These are phyloP conservation scores for Scaptomyza flava DNA, from an alignment of 2,888 invertebrate genomes.

Conservation along the genomic window DNA sequence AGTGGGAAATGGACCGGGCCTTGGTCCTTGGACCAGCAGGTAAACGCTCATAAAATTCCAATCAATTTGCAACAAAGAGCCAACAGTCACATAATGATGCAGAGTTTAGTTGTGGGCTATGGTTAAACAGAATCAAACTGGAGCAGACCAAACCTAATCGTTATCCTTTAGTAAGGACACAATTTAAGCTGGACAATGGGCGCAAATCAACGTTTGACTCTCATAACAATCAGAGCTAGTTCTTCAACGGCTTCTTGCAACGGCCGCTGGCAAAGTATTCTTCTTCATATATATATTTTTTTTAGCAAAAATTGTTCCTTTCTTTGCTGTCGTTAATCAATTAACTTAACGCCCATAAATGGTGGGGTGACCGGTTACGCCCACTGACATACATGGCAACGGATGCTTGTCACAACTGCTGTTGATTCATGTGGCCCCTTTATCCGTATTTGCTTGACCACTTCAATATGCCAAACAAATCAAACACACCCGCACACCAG, in stretches of 20 bases:
- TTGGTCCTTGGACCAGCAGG: conserved; percentile 41
- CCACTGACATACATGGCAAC: conserved; percentile 38
- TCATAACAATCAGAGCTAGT: conserved; percentile 10
- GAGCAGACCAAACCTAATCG: neutral
- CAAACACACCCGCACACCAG: conserved; percentile 55
- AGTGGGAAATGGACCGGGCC: neutral
- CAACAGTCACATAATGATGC: conserved; percentile 8
- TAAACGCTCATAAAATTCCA: conserved; percentile 69
- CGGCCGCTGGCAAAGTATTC: conserved; percentile 30
- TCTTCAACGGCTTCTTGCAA: conserved; percentile 20
- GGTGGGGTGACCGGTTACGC: conserved; percentile 51
- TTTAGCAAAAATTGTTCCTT: conserved; percentile 13
- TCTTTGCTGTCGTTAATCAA: conserved; percentile 68
- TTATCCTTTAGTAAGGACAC: conserved; percentile 38
- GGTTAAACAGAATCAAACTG: neutral
- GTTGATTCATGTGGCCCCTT: conserved; percentile 52
- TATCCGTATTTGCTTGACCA: conserved; percentile 71
- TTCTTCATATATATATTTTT: conserved; percentile 24
- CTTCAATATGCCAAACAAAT: conserved; percentile 83
- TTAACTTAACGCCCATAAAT: conserved; percentile 68
- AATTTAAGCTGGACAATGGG: conserved; percentile 80
- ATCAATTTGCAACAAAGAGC: conserved; percentile 67
- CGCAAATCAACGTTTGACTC: conserved; percentile 62
- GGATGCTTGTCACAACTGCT: conserved; percentile 29
- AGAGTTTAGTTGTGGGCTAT: conserved; percentile 10